These are phyloP conservation scores for Chelmon rostratus DNA, from an alignment of 2,797 vertebrate species.

Conservation along the genomic window DNA sequence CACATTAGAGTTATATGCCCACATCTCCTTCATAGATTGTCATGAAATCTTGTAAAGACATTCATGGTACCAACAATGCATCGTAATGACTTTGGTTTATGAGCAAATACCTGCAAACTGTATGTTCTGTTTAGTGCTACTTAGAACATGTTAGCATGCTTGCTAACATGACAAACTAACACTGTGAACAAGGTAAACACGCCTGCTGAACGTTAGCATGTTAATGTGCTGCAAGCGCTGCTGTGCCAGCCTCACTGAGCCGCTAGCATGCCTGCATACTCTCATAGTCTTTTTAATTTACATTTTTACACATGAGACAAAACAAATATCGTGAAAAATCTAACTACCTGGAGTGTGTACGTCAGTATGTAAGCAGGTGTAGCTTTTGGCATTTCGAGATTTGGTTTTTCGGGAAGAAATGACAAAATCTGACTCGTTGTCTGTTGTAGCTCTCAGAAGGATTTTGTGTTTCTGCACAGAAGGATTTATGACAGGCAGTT, in stretches of 20 bases:
- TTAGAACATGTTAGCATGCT: not conserved
- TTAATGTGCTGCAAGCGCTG: not conserved
- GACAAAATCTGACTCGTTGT: slow-evolving; percentile 1
- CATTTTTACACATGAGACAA: not conserved
- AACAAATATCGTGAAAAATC: not conserved
- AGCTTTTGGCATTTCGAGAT: not conserved
- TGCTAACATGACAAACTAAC: not conserved
- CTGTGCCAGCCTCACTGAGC: not conserved
- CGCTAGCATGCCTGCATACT: not conserved
- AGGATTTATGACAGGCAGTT: slow-evolving; percentile 62
- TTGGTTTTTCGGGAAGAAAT: not conserved
- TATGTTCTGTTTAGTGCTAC: not conserved
- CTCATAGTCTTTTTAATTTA: not conserved
- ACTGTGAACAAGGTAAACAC: not conserved
- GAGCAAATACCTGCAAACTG: not conserved
- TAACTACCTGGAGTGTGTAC: not conserved
- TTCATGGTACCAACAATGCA: not conserved
- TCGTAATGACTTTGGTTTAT: not conserved
- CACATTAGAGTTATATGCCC: too few relatives aligned
- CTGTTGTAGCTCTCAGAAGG: slow-evolving; percentile 36
- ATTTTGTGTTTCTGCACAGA: slow-evolving; percentile 57
- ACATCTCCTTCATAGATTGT: not conserved
- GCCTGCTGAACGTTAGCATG: not conserved
- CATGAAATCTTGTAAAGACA: too few relatives aligned
- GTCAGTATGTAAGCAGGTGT: not conserved